Percentiles rank a stretch among this genome's conserved stretches.
These are phyloP conservation scores for Micropoecilia bifurca DNA, from an alignment of 2,797 vertebrate genomes.

Conservation along the genomic window DNA sequence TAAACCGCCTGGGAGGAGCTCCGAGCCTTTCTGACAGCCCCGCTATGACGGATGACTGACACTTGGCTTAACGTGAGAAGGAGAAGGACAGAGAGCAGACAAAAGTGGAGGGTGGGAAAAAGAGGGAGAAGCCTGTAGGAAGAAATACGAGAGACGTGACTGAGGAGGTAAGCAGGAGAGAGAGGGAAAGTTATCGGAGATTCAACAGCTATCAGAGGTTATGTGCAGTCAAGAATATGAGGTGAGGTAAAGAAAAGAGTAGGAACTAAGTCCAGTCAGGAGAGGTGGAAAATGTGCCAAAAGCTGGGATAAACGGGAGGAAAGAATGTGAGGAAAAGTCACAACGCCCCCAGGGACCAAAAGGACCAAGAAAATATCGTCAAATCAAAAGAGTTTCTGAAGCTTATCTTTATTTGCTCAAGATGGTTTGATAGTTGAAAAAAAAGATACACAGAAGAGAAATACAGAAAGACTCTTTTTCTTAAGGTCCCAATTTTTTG, in stretches of 20 bases:
- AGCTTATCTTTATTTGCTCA: slow-evolving; percentile 83
- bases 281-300: slow-evolving; percentile 37
- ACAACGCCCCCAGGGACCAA: background rate
- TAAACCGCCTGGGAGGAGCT: slow-evolving; percentile 62
- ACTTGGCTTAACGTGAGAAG: slow-evolving; percentile 55
- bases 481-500: slow-evolving; percentile 28
- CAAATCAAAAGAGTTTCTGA: slow-evolving; percentile 65
- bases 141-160: slow-evolving; percentile 28
- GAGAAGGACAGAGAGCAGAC: slow-evolving; percentile 53
- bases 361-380: slow-evolving; percentile 35
- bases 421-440: slow-evolving; percentile 67
- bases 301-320: slow-evolving; percentile 36
- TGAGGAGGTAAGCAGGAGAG: slow-evolving; percentile 27
- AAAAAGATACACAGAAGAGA: slow-evolving; percentile 57
- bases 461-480: slow-evolving; percentile 64
- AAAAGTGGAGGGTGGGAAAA: background rate
- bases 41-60: slow-evolving; percentile 67
- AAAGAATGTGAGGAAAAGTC: slow-evolving; percentile 36
- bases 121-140: slow-evolving; percentile 16
- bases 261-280: slow-evolving; percentile 23
- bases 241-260: slow-evolving; percentile 29
- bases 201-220: slow-evolving; percentile 5
- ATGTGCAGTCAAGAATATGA: slow-evolving; percentile 6
- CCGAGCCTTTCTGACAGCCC: slow-evolving; percentile 46
- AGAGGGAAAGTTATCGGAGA: slow-evolving; percentile 23